Evolutionary conservation across 1,140 invertebrate species (phyloP).

Genomic region (Musca vetustissima): DNA sequence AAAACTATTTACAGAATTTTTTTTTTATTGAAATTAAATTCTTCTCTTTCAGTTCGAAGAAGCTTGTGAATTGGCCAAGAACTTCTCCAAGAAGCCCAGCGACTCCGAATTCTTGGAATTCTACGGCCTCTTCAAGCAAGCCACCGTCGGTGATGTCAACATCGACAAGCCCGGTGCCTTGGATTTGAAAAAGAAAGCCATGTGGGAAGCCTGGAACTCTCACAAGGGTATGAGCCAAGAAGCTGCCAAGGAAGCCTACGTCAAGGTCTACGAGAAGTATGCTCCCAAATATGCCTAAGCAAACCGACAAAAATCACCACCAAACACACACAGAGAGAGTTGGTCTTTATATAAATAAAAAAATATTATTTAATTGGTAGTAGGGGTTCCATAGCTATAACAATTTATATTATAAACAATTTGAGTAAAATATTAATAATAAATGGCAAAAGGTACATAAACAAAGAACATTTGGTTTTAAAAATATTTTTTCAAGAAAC

Average conservation of each 20-base stretch:
- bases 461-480: too few relatives aligned
- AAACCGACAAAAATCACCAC: too few relatives aligned
- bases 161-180: constrained; percentile 26
- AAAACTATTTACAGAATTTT: too few relatives aligned
- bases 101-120: constrained; percentile 84
- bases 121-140: constrained; percentile 89
- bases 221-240: constrained; percentile 79
- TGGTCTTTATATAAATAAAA: neutral
- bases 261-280: constrained; percentile 73
- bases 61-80: constrained; percentile 78
- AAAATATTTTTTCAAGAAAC: too few relatives aligned
- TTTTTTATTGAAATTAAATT: neutral
- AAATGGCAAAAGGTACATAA: constrained; percentile 13
- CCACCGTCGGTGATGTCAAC: constrained; percentile 74
- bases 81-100: constrained; percentile 72
- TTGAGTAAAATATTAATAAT: neutral
- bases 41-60: constrained; percentile 65
- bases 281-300: constrained; percentile 48
- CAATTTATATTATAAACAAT: neutral
- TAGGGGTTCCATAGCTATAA: neutral
- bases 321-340: neutral
- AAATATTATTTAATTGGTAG: neutral
- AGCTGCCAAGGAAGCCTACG: constrained; percentile 81
- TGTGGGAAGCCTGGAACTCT: constrained; percentile 89
- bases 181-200: constrained; percentile 94